Evolutionary conservation across 2,113 vertebrate genomes (phyloP), one percentile per base, ranked within the genome.

Genomic region (Pionites leucogaster): DNA sequence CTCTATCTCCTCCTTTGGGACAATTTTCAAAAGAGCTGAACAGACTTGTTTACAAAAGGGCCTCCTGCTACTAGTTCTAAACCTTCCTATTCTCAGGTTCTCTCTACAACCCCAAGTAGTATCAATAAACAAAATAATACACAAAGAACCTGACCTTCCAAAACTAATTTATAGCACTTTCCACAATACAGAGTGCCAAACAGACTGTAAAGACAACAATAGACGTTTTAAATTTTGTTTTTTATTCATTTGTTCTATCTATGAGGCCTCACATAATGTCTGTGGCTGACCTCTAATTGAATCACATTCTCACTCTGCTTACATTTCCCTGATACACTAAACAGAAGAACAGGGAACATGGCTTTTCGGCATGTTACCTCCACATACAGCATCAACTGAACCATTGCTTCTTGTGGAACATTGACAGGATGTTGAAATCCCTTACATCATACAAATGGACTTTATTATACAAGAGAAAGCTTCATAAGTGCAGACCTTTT

Each of bases 381-480:
- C 70, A 13, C 23, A 25, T 17, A 33, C 47, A 91, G 11, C 29
- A 49, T 37, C 88, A 63, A 57, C n/a, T 9, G 37, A 90, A 72
- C n/a, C 14, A 55, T 76, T 93, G 67, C 19, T 70, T 94, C 88
- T 94, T 81, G 62, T 86, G 59, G 78, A 93, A 75, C 39, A 52
- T 8, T 82, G 62, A 85, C 70, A 94, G 80, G 74, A 44, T 92
- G 94, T 89, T 95, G 94, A 97, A 97, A 95, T 94, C 82, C 97
- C 88, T 97, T 96, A 96, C 91, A 95, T 95, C 89, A 97, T 94
- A 94, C 84, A 97, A 98, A 96, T 83, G 96, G 93, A 94, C 87
- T 94, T 91, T 88, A 97, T 97, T 96, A 95, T 46, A 69, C 69
- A 88, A 94, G 92, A 90, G 64, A 96, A 74, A 1, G 5, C 96